phyloP scores from a whole-genome alignment of 2,888 invertebrate species.

The Hemithea aestivaria region DNA sequence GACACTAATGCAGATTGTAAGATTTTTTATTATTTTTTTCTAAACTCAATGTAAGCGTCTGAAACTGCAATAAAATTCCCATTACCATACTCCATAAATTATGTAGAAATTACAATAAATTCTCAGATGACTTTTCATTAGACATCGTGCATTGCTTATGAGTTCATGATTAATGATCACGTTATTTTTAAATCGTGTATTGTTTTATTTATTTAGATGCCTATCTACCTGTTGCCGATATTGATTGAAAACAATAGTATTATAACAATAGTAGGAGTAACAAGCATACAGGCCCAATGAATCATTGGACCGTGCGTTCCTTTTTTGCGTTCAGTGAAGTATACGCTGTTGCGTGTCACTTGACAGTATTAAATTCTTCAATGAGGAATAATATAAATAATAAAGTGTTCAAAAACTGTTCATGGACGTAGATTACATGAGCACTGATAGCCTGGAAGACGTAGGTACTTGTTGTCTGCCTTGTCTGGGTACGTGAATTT shows the following conservation, averaged over 20 bases:
- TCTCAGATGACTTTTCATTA: too few relatives aligned
- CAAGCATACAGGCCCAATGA: constrained; percentile 55
- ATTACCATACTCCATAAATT: too few relatives aligned
- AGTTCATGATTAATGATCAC: too few relatives aligned
- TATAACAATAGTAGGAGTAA: constrained; percentile 70
- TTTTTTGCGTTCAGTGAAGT: constrained; percentile 43
- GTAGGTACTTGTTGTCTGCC: constrained; percentile 70
- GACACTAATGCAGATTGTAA: constrained; percentile 31
- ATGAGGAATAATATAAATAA: constrained; percentile 26
- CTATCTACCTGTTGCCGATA: constrained; percentile 45
- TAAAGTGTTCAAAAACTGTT: constrained; percentile 22
- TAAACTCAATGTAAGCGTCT: too few relatives aligned
- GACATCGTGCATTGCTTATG: too few relatives aligned
- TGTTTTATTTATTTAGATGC: constrained; percentile 51
- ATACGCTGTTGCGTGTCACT: constrained; percentile 38
- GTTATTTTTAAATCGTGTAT: constrained; percentile 32
- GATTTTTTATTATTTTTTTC: constrained; percentile 21
- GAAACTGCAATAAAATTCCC: too few relatives aligned
- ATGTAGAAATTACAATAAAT: too few relatives aligned
- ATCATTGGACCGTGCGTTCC: constrained; percentile 52
- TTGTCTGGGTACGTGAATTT: constrained; percentile 52
- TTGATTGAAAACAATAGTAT: constrained; percentile 58
- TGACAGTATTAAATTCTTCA: constrained; percentile 31
- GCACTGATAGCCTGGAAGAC: constrained; percentile 62
- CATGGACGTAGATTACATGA: constrained; percentile 60